These are phyloP conservation scores for Eilema sororculum DNA, from an alignment of 2,888 invertebrate species.

Conservation along the genomic window DNA sequence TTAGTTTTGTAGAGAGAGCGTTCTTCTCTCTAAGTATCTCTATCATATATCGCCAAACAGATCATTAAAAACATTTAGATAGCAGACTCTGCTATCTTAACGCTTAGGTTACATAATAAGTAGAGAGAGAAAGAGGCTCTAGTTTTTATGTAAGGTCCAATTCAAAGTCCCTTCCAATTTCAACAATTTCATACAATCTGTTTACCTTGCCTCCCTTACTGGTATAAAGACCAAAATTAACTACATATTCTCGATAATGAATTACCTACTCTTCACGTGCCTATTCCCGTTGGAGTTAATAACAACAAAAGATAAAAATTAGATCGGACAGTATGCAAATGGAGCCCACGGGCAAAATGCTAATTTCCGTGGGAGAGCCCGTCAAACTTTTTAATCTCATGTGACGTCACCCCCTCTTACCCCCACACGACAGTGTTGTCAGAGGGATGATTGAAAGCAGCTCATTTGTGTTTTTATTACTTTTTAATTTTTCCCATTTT, in stretches of 20 bases:
- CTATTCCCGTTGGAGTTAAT: constrained; percentile 51
- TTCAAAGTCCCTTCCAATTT: not conserved
- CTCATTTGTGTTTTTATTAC: constrained; percentile 87
- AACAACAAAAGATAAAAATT: constrained; percentile 70
- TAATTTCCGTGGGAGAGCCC: constrained; percentile 85
- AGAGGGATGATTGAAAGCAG: constrained; percentile 84
- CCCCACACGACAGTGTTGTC: constrained; percentile 66
- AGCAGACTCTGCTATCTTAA: no score
- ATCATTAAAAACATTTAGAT: no score
- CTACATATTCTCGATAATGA: constrained; percentile 4
- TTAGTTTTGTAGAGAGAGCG: no score
- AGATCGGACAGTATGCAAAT: constrained; percentile 79
- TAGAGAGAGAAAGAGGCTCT: no score
- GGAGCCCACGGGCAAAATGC: constrained; percentile 78
- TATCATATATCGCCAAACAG: no score
- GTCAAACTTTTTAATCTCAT: constrained; percentile 87
- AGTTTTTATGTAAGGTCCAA: no score
- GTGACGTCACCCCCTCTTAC: constrained; percentile 72
- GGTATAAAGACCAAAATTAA: not conserved
- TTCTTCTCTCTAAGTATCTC: no score
- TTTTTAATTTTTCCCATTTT: constrained; percentile 85
- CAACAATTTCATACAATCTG: not conserved
- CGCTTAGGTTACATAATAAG: no score
- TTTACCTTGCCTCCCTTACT: not conserved
- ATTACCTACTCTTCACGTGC: constrained; percentile 27